These are phyloP conservation scores for Psephotus haematonotus DNA, from an alignment of 2,113 vertebrate genomes.

Conservation along the genomic window DNA sequence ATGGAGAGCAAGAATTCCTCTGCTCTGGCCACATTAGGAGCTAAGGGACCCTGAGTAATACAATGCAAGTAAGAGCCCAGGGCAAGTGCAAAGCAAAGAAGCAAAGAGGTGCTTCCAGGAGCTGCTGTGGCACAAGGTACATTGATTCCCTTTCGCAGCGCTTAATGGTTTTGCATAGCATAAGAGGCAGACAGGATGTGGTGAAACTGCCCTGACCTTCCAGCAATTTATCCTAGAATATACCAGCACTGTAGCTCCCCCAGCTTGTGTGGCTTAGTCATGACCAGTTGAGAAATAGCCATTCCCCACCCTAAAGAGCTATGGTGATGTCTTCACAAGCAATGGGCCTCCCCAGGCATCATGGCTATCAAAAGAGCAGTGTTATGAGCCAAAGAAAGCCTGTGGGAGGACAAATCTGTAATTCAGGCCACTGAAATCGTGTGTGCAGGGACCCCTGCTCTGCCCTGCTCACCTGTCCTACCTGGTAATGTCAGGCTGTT, in stretches of 20 bases:
- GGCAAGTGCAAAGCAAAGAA: neutral
- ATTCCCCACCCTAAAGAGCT: too few species aligned
- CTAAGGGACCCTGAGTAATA: neutral
- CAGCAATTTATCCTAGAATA: neutral
- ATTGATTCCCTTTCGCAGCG: neutral
- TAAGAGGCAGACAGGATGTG: neutral
- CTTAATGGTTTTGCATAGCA: neutral
- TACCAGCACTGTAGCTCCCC: neutral
- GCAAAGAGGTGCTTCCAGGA: neutral
- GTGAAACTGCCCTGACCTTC: neutral
- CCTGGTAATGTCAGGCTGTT: neutral
- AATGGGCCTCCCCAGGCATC: neutral
- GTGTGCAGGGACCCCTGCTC: neutral
- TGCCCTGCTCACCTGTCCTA: neutral
- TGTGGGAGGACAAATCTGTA: neutral
- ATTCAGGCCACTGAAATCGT: neutral
- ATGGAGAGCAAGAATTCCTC: neutral
- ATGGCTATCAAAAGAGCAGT: fast-evolving
- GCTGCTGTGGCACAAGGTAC: neutral
- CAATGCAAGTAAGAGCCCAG: neutral
- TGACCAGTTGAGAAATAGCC: neutral
- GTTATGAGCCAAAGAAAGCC: neutral
- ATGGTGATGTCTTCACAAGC: neutral
- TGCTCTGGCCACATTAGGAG: neutral
- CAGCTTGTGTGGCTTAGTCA: neutral